Conservation (phyloP, 2,888 invertebrate species). For the Morpho helenor region DNA sequence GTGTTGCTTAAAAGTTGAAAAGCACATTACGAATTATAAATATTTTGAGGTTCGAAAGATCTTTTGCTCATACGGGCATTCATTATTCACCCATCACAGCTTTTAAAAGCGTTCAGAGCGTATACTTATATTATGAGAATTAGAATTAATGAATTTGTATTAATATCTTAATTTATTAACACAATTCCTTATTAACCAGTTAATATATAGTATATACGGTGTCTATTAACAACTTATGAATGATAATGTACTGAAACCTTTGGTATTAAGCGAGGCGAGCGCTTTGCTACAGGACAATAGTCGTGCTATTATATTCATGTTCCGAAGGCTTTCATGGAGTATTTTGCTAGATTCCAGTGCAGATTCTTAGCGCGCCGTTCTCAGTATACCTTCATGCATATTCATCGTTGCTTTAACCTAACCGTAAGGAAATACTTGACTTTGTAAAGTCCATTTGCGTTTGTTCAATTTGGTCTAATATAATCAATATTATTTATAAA, state of each 20-base stretch:
- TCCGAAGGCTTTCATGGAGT: conserved; percentile 20
- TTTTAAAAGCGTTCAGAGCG: too few relatives aligned
- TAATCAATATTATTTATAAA: too few relatives aligned
- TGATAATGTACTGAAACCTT: conserved; percentile 6
- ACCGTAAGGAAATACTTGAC: conserved; percentile 23
- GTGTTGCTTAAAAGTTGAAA: too few relatives aligned
- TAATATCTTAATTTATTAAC: too few relatives aligned
- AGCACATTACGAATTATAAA: too few relatives aligned
- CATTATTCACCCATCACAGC: too few relatives aligned
- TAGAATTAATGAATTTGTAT: too few relatives aligned
- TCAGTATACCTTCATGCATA: conserved; percentile 22
- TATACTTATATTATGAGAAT: neutral
- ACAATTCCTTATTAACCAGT: too few relatives aligned
- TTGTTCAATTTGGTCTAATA: too few relatives aligned
- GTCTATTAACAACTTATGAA: conserved; percentile 3
- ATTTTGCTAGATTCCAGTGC: conserved; percentile 18
- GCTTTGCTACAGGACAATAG: conserved; percentile 14
- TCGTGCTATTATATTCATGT: conserved; percentile 18
- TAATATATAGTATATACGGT: neutral
- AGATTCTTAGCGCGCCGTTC: conserved; percentile 22
- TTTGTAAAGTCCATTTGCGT: conserved; percentile 1
- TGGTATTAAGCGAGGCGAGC: conserved; percentile 6
- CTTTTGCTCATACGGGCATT: too few relatives aligned
- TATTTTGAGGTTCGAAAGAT: too few relatives aligned
- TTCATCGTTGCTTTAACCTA: conserved; percentile 23